Conservation (phyloP, 2,113 vertebrate genomes). For the Erpornis zantholeuca region DNA sequence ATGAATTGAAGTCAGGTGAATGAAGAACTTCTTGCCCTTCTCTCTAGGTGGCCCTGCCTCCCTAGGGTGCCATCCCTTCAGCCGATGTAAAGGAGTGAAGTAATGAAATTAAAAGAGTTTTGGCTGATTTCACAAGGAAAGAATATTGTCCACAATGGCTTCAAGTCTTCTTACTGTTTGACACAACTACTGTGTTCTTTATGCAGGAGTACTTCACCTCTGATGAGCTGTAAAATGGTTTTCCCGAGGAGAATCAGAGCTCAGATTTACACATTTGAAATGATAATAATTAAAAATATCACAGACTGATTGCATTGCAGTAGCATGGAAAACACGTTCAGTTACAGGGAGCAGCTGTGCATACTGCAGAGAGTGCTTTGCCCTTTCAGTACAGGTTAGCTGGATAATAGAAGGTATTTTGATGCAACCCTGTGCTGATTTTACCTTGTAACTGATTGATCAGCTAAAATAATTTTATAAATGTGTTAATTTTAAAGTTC, state of each 20-base stretch:
- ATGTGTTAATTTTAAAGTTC: neutral
- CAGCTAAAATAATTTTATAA: neutral
- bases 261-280: neutral
- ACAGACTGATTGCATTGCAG: neutral
- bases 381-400: neutral
- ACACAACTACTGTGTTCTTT: neutral
- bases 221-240: neutral
- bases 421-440: neutral
- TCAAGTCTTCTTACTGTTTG: neutral
- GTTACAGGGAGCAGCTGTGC: neutral
- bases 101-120: neutral
- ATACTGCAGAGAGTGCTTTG: neutral
- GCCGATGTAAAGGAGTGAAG: neutral
- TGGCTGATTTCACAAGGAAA: neutral
- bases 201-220: neutral
- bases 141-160: neutral
- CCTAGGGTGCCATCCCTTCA: neutral
- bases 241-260: neutral
- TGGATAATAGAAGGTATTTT: neutral
- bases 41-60: neutral
- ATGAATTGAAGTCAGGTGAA: neutral
- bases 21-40: neutral
- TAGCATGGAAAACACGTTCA: neutral
- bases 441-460: neutral
- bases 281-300: neutral